phyloP scores from a whole-genome alignment of 2,888 invertebrate genomes.

The Caenorhabditis sp. region DNA sequence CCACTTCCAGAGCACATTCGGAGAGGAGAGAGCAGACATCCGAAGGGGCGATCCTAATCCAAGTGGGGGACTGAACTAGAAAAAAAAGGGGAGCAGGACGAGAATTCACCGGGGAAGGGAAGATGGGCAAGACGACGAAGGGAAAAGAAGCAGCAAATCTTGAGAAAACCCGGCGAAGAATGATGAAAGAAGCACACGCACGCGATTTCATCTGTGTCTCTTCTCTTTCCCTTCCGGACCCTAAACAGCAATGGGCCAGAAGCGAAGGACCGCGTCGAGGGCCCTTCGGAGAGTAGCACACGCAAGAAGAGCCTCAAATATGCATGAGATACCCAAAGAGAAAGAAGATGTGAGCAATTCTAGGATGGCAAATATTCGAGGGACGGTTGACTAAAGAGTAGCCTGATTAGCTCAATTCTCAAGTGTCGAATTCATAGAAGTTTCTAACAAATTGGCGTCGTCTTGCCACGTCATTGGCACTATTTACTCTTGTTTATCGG shows the following conservation, averaged over 20 bases:
- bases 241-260: not conserved
- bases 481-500: not conserved
- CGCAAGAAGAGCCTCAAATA: slow-evolving; percentile 32
- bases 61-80: slow-evolving; percentile 4
- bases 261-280: not conserved
- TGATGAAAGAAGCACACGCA: slow-evolving; percentile 15
- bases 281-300: slow-evolving; percentile 7
- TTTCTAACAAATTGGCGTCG: not conserved
- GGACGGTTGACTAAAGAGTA: not conserved
- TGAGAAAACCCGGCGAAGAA: not conserved
- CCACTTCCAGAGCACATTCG: slow-evolving; percentile 27
- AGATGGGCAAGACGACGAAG: not conserved
- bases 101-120: not conserved
- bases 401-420: not conserved
- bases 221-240: slow-evolving; percentile 1
- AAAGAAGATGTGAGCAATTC: not conserved
- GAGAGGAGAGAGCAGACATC: slow-evolving; percentile 17
- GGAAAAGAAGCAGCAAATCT: slow-evolving; percentile 21
- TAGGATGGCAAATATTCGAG: not conserved
- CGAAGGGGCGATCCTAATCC: slow-evolving; percentile 43
- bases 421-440: too few species aligned
- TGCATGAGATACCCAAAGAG: slow-evolving; percentile 19
- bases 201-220: slow-evolving; percentile 27
- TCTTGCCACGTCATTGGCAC: not conserved
- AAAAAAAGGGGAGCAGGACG: not conserved